phyloP scores from a whole-genome alignment of 2,888 invertebrate genomes.

The Trichacis sp. region DNA sequence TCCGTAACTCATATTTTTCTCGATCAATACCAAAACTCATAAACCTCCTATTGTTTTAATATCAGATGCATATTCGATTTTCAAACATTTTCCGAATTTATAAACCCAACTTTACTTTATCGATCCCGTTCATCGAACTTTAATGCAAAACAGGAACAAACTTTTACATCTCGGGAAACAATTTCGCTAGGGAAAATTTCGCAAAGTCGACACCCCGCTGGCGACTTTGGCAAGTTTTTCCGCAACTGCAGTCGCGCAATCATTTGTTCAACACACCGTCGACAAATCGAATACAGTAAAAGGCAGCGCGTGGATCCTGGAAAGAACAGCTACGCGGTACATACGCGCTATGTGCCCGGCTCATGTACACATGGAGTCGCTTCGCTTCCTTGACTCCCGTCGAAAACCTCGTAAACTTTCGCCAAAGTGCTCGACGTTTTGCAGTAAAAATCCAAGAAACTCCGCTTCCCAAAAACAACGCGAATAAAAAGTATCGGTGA shows the following conservation, averaged over 20 bases:
- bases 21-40: no score
- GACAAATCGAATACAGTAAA: constrained; percentile 61
- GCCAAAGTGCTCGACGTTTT: constrained; percentile 2
- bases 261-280: constrained; percentile 66
- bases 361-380: constrained; percentile 43
- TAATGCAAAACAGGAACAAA: no score
- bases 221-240: constrained; percentile 53
- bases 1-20: no score
- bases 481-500: no score
- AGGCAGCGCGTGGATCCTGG: constrained; percentile 38
- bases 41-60: no score
- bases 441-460: neutral
- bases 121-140: no score
- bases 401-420: constrained; percentile 35
- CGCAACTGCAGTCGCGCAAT: constrained; percentile 58
- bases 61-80: no score
- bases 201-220: constrained; percentile 26
- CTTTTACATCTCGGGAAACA: no score
- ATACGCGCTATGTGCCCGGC: constrained; percentile 34
- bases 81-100: no score
- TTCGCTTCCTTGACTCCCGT: constrained; percentile 42
- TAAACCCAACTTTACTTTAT: no score
- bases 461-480: neutral
- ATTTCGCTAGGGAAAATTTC: no score
- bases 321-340: constrained; percentile 39